phyloP scores from a whole-genome alignment of 2,113 vertebrate species.

The Aleadryas rufinucha region DNA sequence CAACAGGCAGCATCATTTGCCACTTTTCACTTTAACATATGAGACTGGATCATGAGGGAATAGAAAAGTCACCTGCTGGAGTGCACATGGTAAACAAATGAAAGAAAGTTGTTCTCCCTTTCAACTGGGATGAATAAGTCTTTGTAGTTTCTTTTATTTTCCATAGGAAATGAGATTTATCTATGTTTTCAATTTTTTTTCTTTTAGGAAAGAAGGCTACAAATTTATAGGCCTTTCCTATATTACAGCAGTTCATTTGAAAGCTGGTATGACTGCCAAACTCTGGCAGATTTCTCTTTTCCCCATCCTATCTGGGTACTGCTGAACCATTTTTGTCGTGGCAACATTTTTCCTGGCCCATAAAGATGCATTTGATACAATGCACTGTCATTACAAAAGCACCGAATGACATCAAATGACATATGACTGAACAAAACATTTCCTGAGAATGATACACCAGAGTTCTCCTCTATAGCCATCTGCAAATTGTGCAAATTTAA shows the following conservation, averaged over 20 bases:
- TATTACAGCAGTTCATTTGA: background rate
- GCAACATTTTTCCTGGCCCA: background rate
- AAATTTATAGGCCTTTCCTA: background rate
- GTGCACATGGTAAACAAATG: background rate
- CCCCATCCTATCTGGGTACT: background rate
- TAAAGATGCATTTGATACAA: background rate
- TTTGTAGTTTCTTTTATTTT: background rate
- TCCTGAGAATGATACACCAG: background rate
- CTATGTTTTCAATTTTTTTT: background rate
- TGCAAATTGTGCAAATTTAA: background rate
- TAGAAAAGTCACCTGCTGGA: background rate
- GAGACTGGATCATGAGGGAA: background rate
- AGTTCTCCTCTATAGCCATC: background rate
- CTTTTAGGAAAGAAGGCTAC: background rate
- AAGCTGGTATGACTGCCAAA: background rate
- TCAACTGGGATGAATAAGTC: background rate
- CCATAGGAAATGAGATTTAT: background rate
- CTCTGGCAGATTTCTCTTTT: background rate
- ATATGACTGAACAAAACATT: background rate
- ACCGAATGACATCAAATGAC: background rate
- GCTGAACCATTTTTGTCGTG: background rate
- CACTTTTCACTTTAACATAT: background rate
- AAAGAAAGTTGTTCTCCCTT: background rate
- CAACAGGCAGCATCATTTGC: background rate
- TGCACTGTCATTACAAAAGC: background rate